phyloP scores from a whole-genome alignment of 2,797 vertebrate genomes.

The Ciconia nigra region DNA sequence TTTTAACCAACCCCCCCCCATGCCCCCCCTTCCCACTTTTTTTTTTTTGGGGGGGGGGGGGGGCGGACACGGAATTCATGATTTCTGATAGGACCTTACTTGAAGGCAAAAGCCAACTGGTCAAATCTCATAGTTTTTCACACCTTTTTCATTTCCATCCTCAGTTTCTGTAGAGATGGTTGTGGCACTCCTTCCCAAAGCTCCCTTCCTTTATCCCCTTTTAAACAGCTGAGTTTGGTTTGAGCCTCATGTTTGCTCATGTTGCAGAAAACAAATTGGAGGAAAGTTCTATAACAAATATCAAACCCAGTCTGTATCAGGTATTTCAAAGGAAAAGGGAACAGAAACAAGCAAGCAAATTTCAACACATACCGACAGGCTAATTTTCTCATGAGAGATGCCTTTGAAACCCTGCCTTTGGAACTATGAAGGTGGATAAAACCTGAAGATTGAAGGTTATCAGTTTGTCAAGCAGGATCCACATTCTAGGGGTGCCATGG shows the following conservation, averaged over 20 bases:
- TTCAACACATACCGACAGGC: background rate
- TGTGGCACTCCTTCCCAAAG: background rate
- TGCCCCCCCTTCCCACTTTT: rapidly evolving
- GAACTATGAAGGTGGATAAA: background rate
- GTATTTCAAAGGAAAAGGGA: background rate
- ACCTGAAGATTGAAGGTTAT: background rate
- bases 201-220: background rate
- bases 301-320: background rate
- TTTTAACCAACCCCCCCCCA: too few relatives aligned
- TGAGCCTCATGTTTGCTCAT: background rate
- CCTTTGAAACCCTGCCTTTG: background rate
- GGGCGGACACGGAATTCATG: too few relatives aligned
- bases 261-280: background rate
- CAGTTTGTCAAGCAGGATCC: background rate
- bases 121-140: background rate
- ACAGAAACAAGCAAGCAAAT: background rate
- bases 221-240: background rate
- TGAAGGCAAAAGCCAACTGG: background rate
- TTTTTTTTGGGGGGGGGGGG: background rate
- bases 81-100: background rate
- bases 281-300: background rate
- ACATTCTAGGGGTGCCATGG: background rate
- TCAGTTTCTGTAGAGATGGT: background rate
- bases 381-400: background rate
- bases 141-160: background rate